Evolutionary conservation across 1,140 invertebrate species (phyloP).

Genomic region (Plectrocnemia conspersa): DNA sequence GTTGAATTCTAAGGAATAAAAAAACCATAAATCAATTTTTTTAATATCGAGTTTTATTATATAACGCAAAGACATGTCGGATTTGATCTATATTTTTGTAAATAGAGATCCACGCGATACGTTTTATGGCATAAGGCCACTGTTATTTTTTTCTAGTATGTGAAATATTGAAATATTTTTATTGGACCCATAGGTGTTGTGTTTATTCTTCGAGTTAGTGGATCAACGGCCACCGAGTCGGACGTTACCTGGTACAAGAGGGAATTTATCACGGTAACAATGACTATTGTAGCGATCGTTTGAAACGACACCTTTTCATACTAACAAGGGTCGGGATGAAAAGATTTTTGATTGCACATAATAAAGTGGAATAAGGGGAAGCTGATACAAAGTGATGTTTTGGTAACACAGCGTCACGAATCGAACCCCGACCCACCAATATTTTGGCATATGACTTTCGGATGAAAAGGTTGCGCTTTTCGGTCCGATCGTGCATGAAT

Average conservation of each 20-base stretch:
- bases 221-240: no score
- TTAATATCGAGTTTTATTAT: no score
- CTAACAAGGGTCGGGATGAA: constrained; percentile 19
- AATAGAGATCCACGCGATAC: no score
- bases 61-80: no score
- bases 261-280: constrained; percentile 25
- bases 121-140: no score
- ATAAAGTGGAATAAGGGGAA: constrained; percentile 17
- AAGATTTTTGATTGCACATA: constrained; percentile 31
- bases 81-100: no score
- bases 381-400: constrained; percentile 21
- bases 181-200: no score
- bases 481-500: neutral
- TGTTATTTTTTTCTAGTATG: no score
- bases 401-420: constrained; percentile 25
- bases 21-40: no score
- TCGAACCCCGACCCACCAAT: constrained; percentile 17
- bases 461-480: constrained; percentile 9
- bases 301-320: constrained; percentile 22
- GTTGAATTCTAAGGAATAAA: no score
- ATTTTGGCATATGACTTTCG: constrained; percentile 22
- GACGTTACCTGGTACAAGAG: neutral
- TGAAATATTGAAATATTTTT: no score
- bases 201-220: no score
- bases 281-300: constrained; percentile 22